Base-by-base conservation (phyloP, 2,797 vertebrate species). In the Oryzias sinensis region DNA sequence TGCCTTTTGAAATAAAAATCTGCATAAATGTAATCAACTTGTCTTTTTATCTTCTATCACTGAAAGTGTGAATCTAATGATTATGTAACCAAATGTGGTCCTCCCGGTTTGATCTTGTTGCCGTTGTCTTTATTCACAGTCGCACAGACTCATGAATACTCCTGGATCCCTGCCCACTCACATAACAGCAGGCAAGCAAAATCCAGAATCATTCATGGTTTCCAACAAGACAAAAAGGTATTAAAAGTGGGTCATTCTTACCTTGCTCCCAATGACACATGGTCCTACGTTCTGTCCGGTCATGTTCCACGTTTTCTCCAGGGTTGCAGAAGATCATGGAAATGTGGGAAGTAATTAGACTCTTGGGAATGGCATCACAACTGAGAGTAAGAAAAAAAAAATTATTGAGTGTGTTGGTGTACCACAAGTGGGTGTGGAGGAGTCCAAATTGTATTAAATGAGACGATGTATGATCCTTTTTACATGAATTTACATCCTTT, bases 1-100 rank as follows among this genome's bases (percentile, higher is more conserved):
- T 48, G 13, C 59, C 84, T 75, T 84, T 90, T 87, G 75, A 87
- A 57, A 74, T 90, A 74, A 77, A 86, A 81, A 90, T 88, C 51
- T 59, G 58, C 70, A 53, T 42, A 20, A 75, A 80, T 76, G 68
- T n/a, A 62, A 67, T 53, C 43, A 53, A 13, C 33, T 62, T 49
- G 79, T 82, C 87, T 90, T 89, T 78, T 85, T 89, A 45, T 65
- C 48, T 71, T 70, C 59, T 6, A 1, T 48, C 43, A 29, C 51
- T 33, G 5, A 72, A 81, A 78, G 86, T 86, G 86, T 42, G 76
- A 74, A 66, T 73, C 67, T 53, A 56, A 27, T 1, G 29, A 57
- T 62, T 70, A 13, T 67, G 68, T 66, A 72, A 82, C 44, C 50
- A 65, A 44, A 76, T 77, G 62, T 74, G 49, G 74, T 22, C 70